Base-by-base conservation (phyloP, 2,113 vertebrate species). In the Microcebus tavaratra region DNA sequence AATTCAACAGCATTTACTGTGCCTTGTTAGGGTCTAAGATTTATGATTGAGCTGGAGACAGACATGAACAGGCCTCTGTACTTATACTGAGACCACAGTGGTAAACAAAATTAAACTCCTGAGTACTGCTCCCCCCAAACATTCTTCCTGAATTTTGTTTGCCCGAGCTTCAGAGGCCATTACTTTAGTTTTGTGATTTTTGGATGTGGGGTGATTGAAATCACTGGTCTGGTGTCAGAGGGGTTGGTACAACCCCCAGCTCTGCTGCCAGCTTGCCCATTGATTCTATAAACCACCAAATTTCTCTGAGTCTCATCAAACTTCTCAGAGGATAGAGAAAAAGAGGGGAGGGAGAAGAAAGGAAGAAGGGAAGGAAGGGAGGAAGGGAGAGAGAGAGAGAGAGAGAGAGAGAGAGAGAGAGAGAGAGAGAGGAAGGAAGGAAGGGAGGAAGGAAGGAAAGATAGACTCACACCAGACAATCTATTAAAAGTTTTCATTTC, bases 401-500 rank as follows among this genome's bases (percentile, higher is more conserved):
- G 8, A n/a, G n/a, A n/a, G n/a, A n/a, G n/a, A 15, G 17, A 5
- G 5, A 42, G 23, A 8, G 5, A 25, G 11, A 18, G 2, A 15
- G 25, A 17, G 27, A 17, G 9, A 4, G 45, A 53, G n/a, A 14
- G 5, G 20, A 1, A 25, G 11, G n/a, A 2, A 57, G 3, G 9
- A 14, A 42, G 18, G 20, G 25, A 31, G n/a, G 7, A 45, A 42
- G 11, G 31, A 34, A 8, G 4, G 29, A 34, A 25, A 1, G 6
- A 50, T 57, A 29, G 6, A n/a, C 50, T 87, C 61, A 76, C 7
- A 79, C 12, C n/a, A 76, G 73, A 27, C 18, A 79, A 50, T 13
- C 9, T 36, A 78, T 21, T 90, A 34, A 80, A 39, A 72, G 17
- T 83, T 92, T 70, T 84, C 61, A 80, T 92, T 91, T 89, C 86